Conservation (phyloP, 2,113 vertebrate genomes). For the Gasterosteus nipponicus region DNA sequence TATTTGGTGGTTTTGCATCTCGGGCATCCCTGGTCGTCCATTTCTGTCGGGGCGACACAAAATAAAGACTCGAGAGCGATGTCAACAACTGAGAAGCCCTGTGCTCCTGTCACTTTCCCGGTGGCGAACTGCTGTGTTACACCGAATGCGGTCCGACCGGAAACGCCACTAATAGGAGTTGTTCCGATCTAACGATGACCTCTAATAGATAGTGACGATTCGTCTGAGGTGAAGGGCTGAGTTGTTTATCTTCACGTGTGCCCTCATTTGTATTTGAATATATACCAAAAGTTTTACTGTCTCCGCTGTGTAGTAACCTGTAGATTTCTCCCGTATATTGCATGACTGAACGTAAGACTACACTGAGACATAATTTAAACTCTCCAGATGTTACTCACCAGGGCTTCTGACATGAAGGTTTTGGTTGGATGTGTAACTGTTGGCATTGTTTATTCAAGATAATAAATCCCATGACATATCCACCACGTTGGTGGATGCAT, state of each 20-base stretch:
- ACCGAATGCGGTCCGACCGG: conserved; percentile 54
- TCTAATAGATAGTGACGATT: neutral
- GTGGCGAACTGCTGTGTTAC: conserved; percentile 36
- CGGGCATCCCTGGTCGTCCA: conserved; percentile 96
- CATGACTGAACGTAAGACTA: conserved; percentile 31
- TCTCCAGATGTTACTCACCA: conserved; percentile 26
- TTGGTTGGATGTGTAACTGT: conserved; percentile 7
- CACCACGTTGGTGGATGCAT: neutral
- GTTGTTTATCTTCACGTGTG: conserved; percentile 17
- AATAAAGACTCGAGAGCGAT: neutral
- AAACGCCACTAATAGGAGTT: conserved; percentile 16
- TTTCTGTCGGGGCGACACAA: conserved; percentile 55
- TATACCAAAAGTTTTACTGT: conserved; percentile 15
- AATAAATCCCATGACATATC: neutral
- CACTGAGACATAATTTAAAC: conserved; percentile 29
- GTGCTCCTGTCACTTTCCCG: conserved; percentile 14
- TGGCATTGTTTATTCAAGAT: neutral
- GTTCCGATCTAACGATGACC: conserved; percentile 58
- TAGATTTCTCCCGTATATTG: conserved; percentile 10
- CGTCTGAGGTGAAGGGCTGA: conserved; percentile 20
- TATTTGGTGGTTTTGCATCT: conserved; percentile 98
- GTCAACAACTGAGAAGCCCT: conserved; percentile 36
- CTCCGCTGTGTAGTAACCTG: neutral
- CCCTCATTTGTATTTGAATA: conserved; percentile 6
- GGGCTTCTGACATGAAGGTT: conserved; percentile 20